phyloP scores from a whole-genome alignment of 2,888 invertebrate genomes.

The Ectemnius lituratus region DNA sequence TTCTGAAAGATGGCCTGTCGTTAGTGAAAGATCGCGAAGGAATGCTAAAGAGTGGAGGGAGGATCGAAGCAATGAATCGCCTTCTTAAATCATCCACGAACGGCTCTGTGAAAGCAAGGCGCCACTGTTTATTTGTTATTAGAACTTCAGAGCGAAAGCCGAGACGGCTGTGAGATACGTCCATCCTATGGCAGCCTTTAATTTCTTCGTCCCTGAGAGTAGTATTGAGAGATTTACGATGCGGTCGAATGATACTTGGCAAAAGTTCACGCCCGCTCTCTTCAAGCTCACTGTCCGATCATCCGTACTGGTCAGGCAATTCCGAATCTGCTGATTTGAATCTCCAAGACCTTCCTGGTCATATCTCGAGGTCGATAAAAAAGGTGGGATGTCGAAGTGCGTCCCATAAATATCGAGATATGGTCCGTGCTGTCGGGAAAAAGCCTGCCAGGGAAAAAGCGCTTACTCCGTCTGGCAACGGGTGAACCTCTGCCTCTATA shows the following conservation, averaged over 20 bases:
- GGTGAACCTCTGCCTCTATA: too few relatives aligned
- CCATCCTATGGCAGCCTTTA: conserved; percentile 44
- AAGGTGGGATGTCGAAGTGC: neutral
- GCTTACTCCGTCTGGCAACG: too few relatives aligned
- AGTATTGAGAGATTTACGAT: conserved; percentile 64
- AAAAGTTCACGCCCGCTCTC: conserved; percentile 36
- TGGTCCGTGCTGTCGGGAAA: neutral
- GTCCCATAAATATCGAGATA: conserved; percentile 6
- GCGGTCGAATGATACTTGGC: conserved; percentile 58
- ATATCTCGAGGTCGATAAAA: neutral
- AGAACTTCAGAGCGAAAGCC: conserved; percentile 24
- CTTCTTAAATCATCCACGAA: conserved; percentile 57
- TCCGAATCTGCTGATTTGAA: neutral
- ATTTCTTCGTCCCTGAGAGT: conserved; percentile 48
- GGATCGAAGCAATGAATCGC: conserved; percentile 15
- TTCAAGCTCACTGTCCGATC: too few relatives aligned
- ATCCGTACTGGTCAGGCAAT: too few relatives aligned
- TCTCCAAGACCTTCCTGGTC: neutral
- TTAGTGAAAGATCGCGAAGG: neutral
- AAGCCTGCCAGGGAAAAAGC: neutral
- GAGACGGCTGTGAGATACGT: conserved; percentile 4
- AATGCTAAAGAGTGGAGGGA: neutral
- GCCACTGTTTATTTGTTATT: conserved; percentile 57
- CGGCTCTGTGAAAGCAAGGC: conserved; percentile 22
- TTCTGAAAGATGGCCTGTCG: too few relatives aligned